Evolutionary conservation across 2,113 vertebrate species (phyloP), one percentile per base, ranked within the genome.

Genomic region (Rhinolophus sinicus): DNA sequence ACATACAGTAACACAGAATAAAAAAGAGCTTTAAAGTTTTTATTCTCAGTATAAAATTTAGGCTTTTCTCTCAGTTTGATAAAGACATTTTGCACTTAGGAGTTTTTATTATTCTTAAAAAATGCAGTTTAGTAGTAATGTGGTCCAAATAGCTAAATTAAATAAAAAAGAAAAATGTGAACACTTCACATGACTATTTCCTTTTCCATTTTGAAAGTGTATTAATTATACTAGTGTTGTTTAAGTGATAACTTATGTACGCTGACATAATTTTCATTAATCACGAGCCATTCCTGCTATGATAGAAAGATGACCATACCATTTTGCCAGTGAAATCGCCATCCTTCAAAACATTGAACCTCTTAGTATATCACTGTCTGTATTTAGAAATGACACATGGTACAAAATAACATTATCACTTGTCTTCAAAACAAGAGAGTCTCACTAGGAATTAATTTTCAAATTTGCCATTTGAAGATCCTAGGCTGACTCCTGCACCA

Each of bases 401-500:
- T 64, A 47, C 11, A 69, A 69, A 38, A 35, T 83, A 64, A 78
- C 24, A 38, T 19, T 56, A 44, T 56, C 38, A 52, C 44, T 75
- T 94, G 35, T 56, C 30, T 84, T 83, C 26, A 47, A 47, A 69
- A 67, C 38, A 87, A 33, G 2, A n/a, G 26, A 83, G 64, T 90
- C 72, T 78, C 22, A 52, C 50, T 33, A 83, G 22, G 40, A 90
- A 95, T 58, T 95, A 26, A 80, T 89, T 84, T 96, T 62, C 40
- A 81, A n/a, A 58, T 65, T 52, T 77, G 52, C 18, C 64, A 52
- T 35, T 87, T 12, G 62, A 28, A 77, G 9, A 47, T 88, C 62
- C 9, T 82, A 47, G 9, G 85, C n/a, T 47, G 15, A 16, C 54
- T 65, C 24, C 38, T 13, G 1, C 16, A 84, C 6, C 33, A 44